Evolutionary conservation across 2,797 vertebrate genomes (phyloP).

Genomic region (Lagocephalus sceleratus): DNA sequence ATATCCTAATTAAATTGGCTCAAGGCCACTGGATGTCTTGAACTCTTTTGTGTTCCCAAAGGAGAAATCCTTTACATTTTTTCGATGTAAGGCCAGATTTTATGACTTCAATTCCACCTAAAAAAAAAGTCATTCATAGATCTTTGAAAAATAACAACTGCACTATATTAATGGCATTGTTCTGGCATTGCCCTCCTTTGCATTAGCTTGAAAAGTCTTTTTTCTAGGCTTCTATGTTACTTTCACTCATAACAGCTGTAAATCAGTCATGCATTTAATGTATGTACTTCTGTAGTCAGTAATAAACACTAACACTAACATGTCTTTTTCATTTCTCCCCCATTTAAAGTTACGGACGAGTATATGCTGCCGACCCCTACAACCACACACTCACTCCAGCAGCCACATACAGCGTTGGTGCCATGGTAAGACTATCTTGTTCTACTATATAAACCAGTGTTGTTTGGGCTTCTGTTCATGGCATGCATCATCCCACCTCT

Average conservation of each 20-base stretch:
- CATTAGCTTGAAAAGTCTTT: too few relatives aligned
- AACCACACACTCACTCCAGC: constrained; percentile 98
- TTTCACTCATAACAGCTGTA: too few relatives aligned
- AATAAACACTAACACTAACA: not conserved
- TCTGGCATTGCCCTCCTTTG: too few relatives aligned
- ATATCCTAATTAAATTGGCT: not conserved
- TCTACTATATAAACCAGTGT: not conserved
- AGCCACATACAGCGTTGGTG: constrained; percentile 98
- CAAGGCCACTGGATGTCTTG: not conserved
- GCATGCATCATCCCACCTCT: constrained; percentile 6
- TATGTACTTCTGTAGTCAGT: not conserved
- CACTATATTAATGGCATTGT: not conserved
- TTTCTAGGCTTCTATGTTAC: too few relatives aligned
- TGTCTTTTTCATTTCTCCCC: constrained; percentile 10
- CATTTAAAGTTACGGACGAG: constrained; percentile 94
- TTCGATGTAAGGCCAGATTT: not conserved
- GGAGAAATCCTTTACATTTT: not conserved
- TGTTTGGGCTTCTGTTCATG: not conserved
- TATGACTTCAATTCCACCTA: not conserved
- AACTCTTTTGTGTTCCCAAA: not conserved
- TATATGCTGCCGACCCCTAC: constrained; percentile 99
- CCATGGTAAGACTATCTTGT: constrained; percentile 85
- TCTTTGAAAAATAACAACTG: not conserved
- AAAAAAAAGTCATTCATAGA: not conserved
- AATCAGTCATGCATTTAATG: not conserved